Evolutionary conservation across 2,113 vertebrate species (phyloP).

Genomic region (Sceloporus undulatus): DNA sequence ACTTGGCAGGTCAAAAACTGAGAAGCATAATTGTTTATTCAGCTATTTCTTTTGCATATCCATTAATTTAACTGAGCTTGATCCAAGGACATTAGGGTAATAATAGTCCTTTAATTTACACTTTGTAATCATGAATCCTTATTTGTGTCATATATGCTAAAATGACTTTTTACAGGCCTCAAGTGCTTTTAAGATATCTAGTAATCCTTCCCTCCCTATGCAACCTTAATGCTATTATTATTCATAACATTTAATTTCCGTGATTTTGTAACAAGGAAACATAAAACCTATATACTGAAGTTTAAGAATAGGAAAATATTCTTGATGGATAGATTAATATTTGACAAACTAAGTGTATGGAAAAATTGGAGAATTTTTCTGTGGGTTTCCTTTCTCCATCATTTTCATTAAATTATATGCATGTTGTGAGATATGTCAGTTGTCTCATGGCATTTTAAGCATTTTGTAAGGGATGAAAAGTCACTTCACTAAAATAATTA

Average conservation of each 20-base stretch:
- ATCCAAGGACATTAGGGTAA: constrained; percentile 45
- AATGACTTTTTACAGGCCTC: background rate
- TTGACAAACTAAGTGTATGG: constrained; percentile 56
- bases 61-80: constrained; percentile 46
- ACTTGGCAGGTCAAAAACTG: background rate
- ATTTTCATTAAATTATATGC: constrained; percentile 40
- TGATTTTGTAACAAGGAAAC: constrained; percentile 40
- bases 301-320: constrained; percentile 54
- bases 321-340: constrained; percentile 33
- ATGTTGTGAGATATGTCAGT: constrained; percentile 37
- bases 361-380: constrained; percentile 62
- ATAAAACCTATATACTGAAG: constrained; percentile 46
- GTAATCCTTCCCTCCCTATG: constrained; percentile 5
- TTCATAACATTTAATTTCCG: constrained; percentile 28
- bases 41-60: constrained; percentile 51
- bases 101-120: constrained; percentile 50
- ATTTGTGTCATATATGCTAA: constrained; percentile 1
- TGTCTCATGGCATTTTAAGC: constrained; percentile 27
- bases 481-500: constrained; percentile 42
- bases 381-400: constrained; percentile 37
- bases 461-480: background rate
- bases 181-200: constrained; percentile 44
- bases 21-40: constrained; percentile 48
- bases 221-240: constrained; percentile 40
- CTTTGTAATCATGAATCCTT: background rate